Evolutionary conservation across 92 coral and sea anemone genomes (phyloP).

Genomic region (Zoanthus solanderi): DNA sequence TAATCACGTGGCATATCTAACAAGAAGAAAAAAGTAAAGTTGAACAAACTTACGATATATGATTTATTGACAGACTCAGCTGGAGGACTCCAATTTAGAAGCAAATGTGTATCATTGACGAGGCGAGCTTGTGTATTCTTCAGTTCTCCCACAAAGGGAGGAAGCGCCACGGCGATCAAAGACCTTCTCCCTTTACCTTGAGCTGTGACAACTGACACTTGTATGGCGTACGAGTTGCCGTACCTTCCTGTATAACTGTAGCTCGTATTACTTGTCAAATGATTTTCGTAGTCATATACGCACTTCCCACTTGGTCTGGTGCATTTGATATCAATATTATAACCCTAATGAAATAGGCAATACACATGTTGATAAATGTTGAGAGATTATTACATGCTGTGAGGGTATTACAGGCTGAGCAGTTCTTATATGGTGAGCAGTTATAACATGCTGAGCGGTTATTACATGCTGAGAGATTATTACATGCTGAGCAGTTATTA

Average conservation of each 20-base stretch:
- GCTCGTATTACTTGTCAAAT: background rate
- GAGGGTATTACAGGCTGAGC: background rate
- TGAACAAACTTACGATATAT: background rate
- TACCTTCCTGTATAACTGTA: conserved; percentile 10
- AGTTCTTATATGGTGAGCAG: too few relatives aligned
- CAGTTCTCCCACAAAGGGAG: background rate
- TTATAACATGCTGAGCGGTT: too few relatives aligned
- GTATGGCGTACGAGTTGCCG: background rate
- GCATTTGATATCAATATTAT: background rate
- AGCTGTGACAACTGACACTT: conserved; percentile 3
- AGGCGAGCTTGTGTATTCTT: background rate
- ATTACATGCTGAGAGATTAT: too few relatives aligned
- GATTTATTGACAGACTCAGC: conserved; percentile 27
- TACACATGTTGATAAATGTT: background rate
- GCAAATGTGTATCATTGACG: background rate
- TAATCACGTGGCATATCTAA: too few relatives aligned
- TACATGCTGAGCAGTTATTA: too few relatives aligned
- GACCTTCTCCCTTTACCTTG: background rate
- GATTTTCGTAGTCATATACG: background rate
- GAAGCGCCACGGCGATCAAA: background rate
- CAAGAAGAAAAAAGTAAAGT: too few relatives aligned
- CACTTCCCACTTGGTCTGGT: background rate
- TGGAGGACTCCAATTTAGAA: background rate
- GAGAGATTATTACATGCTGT: background rate
- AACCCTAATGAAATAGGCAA: background rate